Evolutionary conservation across 1,140 invertebrate genomes (phyloP), one percentile per base, ranked within the genome.

Genomic region (Ostrea denselamellosa): DNA sequence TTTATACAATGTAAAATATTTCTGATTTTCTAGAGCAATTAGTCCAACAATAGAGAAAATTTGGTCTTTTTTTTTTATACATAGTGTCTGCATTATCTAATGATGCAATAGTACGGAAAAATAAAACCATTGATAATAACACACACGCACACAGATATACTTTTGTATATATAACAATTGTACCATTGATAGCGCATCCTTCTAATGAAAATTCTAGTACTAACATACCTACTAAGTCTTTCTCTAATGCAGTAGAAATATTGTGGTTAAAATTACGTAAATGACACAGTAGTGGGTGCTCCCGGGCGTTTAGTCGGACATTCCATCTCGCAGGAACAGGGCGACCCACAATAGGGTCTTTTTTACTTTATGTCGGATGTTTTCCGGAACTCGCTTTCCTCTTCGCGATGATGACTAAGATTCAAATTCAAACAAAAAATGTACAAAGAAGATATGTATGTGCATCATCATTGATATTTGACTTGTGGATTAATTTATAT

Each of bases 351-450:
- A 19, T n/a, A 5, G 34, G 5, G 34, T 2, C 56, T 14, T 62
- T 62, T 19, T 44, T 44, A 44, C 14, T 62, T 62, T 62, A 5
- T 2, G 19, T 62, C 2, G 56, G 56, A 62, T 19, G 56, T 62
- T 28, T 71, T 28, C 22, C 22, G 68, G 68, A 71, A 71, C 25
- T 71, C 25, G 25, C 28, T 71, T 71, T 71, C 68, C 68, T 71
- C 28, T 34, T n/a, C 17, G 19, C 14, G 56, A 62, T 19, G 14
- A 14, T 17, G 17, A 62, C 56, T 44, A 44, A 44, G 34, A 44
- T 44, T 17, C 56, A 62, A 62, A 62, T n/a, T n/a, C n/a, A n/a
- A n/a, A n/a, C n/a, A n/a, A 71, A 71, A 25, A 71, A 71, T 71
- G 25, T 25, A 71, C 14, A 71, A 71, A 71, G 28, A 71, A 34